Evolutionary conservation across 64 coral and sea anemone genomes (phyloP), one percentile per base, ranked within the genome.

Genomic region (Porites lutea): DNA sequence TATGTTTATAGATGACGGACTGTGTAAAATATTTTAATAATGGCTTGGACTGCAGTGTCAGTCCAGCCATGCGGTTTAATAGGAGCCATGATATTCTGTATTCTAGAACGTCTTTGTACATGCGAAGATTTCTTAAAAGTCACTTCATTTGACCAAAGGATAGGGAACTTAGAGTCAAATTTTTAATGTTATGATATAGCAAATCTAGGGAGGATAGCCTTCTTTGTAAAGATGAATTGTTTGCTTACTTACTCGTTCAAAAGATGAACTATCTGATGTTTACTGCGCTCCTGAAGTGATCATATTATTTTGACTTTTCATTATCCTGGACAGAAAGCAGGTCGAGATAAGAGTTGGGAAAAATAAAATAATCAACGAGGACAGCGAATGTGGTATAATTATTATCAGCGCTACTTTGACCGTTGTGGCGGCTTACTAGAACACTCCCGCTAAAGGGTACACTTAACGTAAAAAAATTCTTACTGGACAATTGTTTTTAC

Each of bases 11-110:
- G 81, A 84, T 84, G 81, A 65, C 48, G 44, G 16, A 21, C 59
- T 68, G 62, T 82, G 79, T 84, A 84, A 84, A 51, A 84, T 84
- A 84, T 84, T 84, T 84, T 84, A 84, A 52, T 84, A 68, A 67
- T 84, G 43, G 47, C 12, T 84, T 51, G 19, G 81, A 23, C 63
- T 69, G 8, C 27, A 37, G 44, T 84, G 63, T 68, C 14, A 52
- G 63, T 68, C 48, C 3, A 68, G 47, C 48, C 63, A 48, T 19
- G 16, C 13, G 23, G 43, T 65, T 57, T 55, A 55, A 11, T 55
- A 55, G 53, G 53, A 55, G 5, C 53, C 53, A 7, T 55, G 10
- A 55, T 57, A 57, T 12, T 2, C 54, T 22, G 15, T 84, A 69
- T 52, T 21, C 81, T 84, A 69, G 81, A 21, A 84, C 64, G n/a